These are phyloP conservation scores for Platyura marginata DNA, from an alignment of 1,140 invertebrate genomes.

Conservation along the genomic window DNA sequence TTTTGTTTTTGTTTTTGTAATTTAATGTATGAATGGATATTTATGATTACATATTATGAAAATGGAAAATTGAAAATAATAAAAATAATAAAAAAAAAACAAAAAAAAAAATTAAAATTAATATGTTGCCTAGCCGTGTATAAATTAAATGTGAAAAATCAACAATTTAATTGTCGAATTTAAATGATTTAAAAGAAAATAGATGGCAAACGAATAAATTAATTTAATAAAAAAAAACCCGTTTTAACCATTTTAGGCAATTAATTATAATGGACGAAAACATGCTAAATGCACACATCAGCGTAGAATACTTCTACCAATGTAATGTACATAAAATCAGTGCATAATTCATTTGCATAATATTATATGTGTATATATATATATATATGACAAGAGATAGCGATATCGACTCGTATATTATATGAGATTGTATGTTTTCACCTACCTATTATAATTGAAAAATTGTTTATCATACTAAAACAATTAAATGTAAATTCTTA, in stretches of 20 bases:
- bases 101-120: not conserved
- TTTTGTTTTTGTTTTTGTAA: not conserved
- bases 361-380: no score
- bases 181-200: not conserved
- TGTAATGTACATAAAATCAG: no score
- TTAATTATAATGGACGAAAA: no score
- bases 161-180: not conserved
- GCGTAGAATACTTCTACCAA: not conserved
- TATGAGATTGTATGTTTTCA: no score
- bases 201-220: not conserved
- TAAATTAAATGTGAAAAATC: not conserved
- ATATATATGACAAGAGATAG: no score
- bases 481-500: constrained; percentile 1
- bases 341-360: no score
- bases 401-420: no score
- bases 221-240: not conserved
- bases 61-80: no score
- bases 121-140: not conserved
- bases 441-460: no score
- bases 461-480: no score
- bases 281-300: not conserved
- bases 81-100: not conserved
- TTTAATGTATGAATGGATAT: not conserved
- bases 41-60: not conserved
- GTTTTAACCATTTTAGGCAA: no score